Base-by-base conservation (phyloP, 2,113 vertebrate genomes). In the Oxygymnocypris stewartii region DNA sequence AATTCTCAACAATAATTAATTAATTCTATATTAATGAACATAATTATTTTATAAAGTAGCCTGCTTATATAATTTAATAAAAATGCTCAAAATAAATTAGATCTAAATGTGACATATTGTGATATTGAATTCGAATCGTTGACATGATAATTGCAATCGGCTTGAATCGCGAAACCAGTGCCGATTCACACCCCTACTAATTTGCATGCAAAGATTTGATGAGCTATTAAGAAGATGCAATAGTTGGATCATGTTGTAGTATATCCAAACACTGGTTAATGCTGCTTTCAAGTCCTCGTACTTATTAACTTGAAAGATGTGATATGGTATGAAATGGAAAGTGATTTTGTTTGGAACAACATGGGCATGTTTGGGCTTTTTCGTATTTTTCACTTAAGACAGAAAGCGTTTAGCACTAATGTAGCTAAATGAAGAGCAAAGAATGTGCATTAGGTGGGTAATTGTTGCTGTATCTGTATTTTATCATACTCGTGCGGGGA, bases 381-480 rank as follows among this genome's bases (percentile, higher is more conserved):
- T 76, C 0, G 1, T 49, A 12, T 47, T 76, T 76, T 75, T 14
- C n/a, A 47, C n/a, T 47, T 14, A 49, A 47, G 73, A 47, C 23
- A 13, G 20, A n/a, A 76, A 14, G 42, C 23, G 25, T 76, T 76
- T 76, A 49, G 40, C n/a, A 16, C 42, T 47, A 49, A 76, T 76
- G n/a, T 8, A 76, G 3, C 42, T 4, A 76, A 76, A 76, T 76
- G 73, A n/a, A 76, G 3, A 44, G 42, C 20, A 47, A 44, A 75
- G 40, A 76, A 76, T 76, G n/a, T 25, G 40, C 73, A 75, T 75
- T 75, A 75, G 23, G 40, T 75, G 42, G 44, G 42, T 73, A 42
- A 73, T 73, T 42, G 69, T 6, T 73, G 69, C 37, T 23, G 35
- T 42, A 23, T 73, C 35, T 40, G 69, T 73, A 20, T 73, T 73